phyloP scores from a whole-genome alignment of 2,888 invertebrate species.

The Crepidodera aurea region DNA sequence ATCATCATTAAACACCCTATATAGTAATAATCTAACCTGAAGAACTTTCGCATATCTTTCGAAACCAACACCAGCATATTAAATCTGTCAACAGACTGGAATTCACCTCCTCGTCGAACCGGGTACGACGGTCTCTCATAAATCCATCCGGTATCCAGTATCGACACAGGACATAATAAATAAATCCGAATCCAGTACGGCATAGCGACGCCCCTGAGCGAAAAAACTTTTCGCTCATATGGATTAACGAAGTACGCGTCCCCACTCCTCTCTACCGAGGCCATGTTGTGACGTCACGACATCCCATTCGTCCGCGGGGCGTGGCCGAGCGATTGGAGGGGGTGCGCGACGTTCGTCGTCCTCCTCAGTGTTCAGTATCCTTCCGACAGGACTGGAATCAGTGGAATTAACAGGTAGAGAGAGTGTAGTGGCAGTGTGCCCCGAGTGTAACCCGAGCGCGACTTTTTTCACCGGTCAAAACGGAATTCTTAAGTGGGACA shows the following conservation, averaged over 20 bases:
- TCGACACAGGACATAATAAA: conserved; percentile 9
- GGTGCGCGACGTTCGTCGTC: conserved; percentile 28
- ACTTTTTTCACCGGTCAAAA: conserved; percentile 45
- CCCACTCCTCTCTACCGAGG: conserved; percentile 38
- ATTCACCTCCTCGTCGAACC: neutral
- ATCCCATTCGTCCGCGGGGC: conserved; percentile 49
- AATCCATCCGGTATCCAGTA: conserved; percentile 12
- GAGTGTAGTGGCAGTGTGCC: conserved; percentile 27
- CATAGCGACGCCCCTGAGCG: conserved; percentile 19
- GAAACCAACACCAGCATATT: neutral
- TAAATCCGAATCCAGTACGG: conserved; percentile 14
- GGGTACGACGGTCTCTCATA: conserved; percentile 6
- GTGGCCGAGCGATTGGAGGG: conserved; percentile 40
- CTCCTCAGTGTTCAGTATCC: conserved; percentile 46
- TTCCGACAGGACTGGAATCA: conserved; percentile 40
- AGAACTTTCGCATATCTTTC: too few species aligned
- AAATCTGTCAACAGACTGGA: neutral
- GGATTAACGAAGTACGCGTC: conserved; percentile 38
- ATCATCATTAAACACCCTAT: too few species aligned
- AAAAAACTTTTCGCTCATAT: conserved; percentile 41
- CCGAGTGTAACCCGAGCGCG: conserved; percentile 9
- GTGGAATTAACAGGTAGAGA: conserved; percentile 22
- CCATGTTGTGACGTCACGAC: conserved; percentile 59
- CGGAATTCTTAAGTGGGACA: conserved; percentile 55
- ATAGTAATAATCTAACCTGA: too few species aligned